A percentile compares a stretch with the other conserved stretches of the same genome.
Evolutionary conservation across 2,888 invertebrate species (phyloP).

Genomic region (Neoitamus cyanurus): DNA sequence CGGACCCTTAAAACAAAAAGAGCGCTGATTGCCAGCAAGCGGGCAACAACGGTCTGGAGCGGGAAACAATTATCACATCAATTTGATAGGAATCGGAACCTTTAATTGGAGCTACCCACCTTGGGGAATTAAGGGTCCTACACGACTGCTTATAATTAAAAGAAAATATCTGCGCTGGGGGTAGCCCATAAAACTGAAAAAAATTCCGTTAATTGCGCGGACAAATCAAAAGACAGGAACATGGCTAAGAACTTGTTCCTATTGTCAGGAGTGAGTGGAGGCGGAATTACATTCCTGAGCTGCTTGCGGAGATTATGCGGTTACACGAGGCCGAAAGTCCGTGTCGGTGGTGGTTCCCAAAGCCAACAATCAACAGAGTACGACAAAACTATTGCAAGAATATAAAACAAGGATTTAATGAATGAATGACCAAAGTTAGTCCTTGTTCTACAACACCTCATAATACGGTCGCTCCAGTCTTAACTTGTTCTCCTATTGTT

Average conservation of each 20-base stretch:
- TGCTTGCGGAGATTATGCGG: constrained; percentile 26
- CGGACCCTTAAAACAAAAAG: neutral
- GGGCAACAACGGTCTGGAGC: neutral
- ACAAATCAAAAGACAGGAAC: constrained; percentile 27
- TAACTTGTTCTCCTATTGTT: constrained; percentile 43
- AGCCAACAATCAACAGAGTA: constrained; percentile 42
- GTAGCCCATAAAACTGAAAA: neutral
- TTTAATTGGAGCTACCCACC: neutral
- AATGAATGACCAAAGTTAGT: constrained; percentile 53
- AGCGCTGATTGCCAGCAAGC: neutral
- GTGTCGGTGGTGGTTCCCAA: neutral
- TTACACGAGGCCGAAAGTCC: neutral
- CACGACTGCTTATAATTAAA: neutral
- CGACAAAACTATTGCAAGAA: constrained; percentile 52
- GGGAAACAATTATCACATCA: neutral
- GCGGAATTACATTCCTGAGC: constrained; percentile 28
- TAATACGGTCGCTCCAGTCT: constrained; percentile 23
- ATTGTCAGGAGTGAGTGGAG: constrained; percentile 3
- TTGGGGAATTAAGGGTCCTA: neutral
- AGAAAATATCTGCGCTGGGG: neutral
- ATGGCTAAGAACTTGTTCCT: neutral
- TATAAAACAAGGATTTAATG: constrained; percentile 53
- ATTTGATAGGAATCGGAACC: neutral
- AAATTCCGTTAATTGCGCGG: constrained; percentile 14
- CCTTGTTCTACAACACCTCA: constrained; percentile 52